A percentile compares a stretch with the other conserved stretches of the same genome.
These are phyloP conservation scores for Panorpa germanica DNA, from an alignment of 2,888 invertebrate genomes.

Conservation along the genomic window DNA sequence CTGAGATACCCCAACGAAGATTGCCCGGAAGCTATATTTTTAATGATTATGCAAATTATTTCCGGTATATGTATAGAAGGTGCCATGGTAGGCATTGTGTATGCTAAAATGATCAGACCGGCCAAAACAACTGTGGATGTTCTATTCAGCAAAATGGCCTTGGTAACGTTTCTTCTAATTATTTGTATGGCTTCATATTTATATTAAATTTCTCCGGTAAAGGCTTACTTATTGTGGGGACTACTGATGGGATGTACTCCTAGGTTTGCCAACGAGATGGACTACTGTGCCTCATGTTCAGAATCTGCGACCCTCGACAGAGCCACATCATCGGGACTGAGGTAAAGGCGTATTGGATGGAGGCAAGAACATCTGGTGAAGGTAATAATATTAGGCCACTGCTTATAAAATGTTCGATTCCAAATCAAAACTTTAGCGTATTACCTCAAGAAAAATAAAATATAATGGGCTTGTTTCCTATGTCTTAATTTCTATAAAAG, in stretches of 20 bases:
- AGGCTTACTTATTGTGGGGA: neutral
- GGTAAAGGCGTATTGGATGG: conserved; percentile 36
- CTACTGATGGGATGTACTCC: conserved; percentile 11
- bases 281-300: conserved; percentile 55
- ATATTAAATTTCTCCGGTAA: neutral
- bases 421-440: too few relatives aligned
- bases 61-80: conserved; percentile 37
- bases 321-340: conserved; percentile 66
- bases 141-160: conserved; percentile 59
- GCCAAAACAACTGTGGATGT: conserved; percentile 57
- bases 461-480: too few relatives aligned
- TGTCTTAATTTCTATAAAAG: too few relatives aligned
- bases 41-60: conserved; percentile 67
- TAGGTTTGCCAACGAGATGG: conserved; percentile 66
- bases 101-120: conserved; percentile 63
- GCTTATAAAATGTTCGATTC: too few relatives aligned
- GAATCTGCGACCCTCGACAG: conserved; percentile 59
- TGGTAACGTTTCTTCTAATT: conserved; percentile 27
- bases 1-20: conserved; percentile 62
- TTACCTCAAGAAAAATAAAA: too few relatives aligned
- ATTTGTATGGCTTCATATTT: neutral
- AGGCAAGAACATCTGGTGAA: conserved; percentile 19
- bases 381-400: conserved; percentile 17
- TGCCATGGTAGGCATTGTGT: conserved; percentile 40
- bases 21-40: conserved; percentile 66